Base-by-base conservation (phyloP, 2,888 invertebrate species). In the Coelogynopora nodosa region DNA sequence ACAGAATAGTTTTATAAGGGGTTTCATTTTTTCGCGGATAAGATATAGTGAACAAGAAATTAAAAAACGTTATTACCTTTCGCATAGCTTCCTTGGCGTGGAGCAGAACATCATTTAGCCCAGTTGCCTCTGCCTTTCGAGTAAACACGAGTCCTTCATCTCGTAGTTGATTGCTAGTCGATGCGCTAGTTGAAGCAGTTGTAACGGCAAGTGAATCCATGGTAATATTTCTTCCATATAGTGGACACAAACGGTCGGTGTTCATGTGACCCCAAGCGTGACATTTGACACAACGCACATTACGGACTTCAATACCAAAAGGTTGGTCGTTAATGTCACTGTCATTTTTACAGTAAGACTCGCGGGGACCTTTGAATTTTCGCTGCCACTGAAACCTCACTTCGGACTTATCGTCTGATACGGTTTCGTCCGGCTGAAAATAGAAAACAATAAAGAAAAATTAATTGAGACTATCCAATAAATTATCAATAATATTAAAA, bases 321-420 rank as follows among this genome's bases (percentile, higher is more conserved):
- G 98, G 98, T 92, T 98, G 98, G 93, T 99, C 99, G 87, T 96
- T 94, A 90, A 99, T 98, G 92, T 97, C 96, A 88, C 97, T 96
- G 91, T 99, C 97, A 26, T 97, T 97, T 92, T 98, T 98, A 90
- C 29, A 86, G 23, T 92, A 94, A 93, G 93, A 97, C 93, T 99
- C 99, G 92, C 99, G 94, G 0, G 99, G 99, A 0, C 99, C 99
- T 93, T 98, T 98, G 90, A 97, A 99, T 92, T 98, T 98, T 82
- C 99, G 94, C 92, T 99, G 99, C 99, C 99, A 99, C 91, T 99
- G 99, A 93, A 99, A 99, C 92, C 98, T 99, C 90, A 96, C 98
- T 90, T 98, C 98, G 0, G 96, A 96, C 91, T 97, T 97, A 91
- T 96, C 95, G 90, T 96, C 90, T 85, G 82, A 29, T 10, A 18